Base-by-base conservation (phyloP, 2,113 vertebrate genomes). In the Sylvilagus bachmani region DNA sequence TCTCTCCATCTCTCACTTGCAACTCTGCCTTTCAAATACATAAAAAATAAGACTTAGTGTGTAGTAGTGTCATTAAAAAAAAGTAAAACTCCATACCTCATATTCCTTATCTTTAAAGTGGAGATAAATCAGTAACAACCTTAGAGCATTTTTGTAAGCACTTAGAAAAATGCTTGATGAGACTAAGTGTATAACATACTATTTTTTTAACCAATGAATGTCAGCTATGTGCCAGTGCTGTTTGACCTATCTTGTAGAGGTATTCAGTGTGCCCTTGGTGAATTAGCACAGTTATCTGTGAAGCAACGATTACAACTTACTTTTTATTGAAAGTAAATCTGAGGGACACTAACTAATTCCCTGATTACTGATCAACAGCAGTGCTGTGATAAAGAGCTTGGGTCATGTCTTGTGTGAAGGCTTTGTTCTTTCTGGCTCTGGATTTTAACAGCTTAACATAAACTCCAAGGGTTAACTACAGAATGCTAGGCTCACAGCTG, bases 401-500 rank as follows among this genome's bases (percentile, higher is more conserved):
- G 74, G 38, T 51, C 10, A 4, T 6, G 8, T 36, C 25, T 55
- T 77, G 21, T 8, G n/a, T n/a, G 16, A 12, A 82, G 44, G 64
- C 25, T 83, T 87, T 36, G 38, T 36, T 79, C 33, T 88, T 82
- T 79, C 36, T 62, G 73, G 9, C 19, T 94, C 82, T 90, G 36
- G 19, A 7, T 69, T 38, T 77, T 36, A 62, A 31, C 64, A 88
- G 19, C 13, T 70, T 70, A 44, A 38, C 31, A 66, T 73, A 33
- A 75, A 5, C 14, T 64, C 27, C 5, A 31, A 27, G 49, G n/a
- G 73, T 29, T 80, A 83, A 85, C 3, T 92, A 51, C 19, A 75
- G n/a, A 86, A 58, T 12, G 17, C 21, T n/a, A 73, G 58, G 58
- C n/a, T 93, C 51, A 87, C 70, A 85, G 89, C 22, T 86, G 86